Base-by-base conservation (phyloP, 1,140 invertebrate genomes). In the Eupeodes corollae region DNA sequence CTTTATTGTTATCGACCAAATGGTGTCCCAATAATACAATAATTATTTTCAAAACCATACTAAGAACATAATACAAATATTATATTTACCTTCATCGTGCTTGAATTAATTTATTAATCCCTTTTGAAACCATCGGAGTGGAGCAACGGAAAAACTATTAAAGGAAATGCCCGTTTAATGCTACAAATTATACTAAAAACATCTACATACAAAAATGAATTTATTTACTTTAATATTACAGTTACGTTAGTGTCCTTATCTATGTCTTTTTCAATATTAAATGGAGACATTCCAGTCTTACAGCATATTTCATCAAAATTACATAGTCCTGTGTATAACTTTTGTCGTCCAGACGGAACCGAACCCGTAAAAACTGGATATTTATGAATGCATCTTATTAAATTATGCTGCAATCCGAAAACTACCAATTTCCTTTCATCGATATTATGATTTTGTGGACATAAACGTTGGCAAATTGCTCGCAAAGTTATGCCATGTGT, bases 291-390 rank as follows among this genome's bases (percentile, higher is more conserved):
- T n/a, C 85, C 83, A n/a, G 83, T 83, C 47, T 80, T 76, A 61
- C 88, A 89, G 59, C 91, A 93, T 56, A 95, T 91, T 72, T 92
- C 86, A 72, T 95, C 91, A 39, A 85, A 80, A 58, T 79, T 88
- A 38, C 83, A 79, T 1, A 75, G 66, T 5, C 91, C 91, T 43
- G 82, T 88, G 59, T 92, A 91, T 58, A 84, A 79, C 42, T 78
- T 75, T 40, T 79, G 74, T 10, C 83, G 65, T 5, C 68, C 74
- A 10, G 66, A 62, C 19, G 69, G 58, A 21, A 68, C 58, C 11
- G 57, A 63, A 2, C 71, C 69, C 3, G 76, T 68, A 50, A 74
- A 74, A 11, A 82, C 72, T 9, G 80, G 81, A 61, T 85, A 85
- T 42, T 75, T 77, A 54, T 91, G 82, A 6, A 96, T 76, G 55